Conservation (phyloP, 1,140 invertebrate species). For the Brevipalpus yothersi region DNA sequence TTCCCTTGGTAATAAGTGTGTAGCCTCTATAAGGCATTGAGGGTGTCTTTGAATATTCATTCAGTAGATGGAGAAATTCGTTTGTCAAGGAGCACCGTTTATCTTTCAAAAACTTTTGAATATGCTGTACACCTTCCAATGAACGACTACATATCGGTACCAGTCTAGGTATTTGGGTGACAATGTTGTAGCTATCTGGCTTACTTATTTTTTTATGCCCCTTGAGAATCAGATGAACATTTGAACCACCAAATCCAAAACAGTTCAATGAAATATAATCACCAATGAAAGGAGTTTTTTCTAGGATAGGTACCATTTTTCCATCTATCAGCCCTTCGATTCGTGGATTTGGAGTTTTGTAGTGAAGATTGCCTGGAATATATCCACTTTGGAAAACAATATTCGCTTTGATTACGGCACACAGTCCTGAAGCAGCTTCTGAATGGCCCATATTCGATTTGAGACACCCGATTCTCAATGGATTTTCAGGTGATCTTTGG, state of each 20-base stretch:
- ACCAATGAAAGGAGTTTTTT: constrained; percentile 33
- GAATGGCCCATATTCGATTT: constrained; percentile 84
- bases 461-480: constrained; percentile 58
- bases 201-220: not conserved
- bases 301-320: constrained; percentile 35
- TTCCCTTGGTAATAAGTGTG: not conserved
- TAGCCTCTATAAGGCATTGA: not conserved
- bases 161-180: not conserved
- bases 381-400: constrained; percentile 23
- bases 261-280: constrained; percentile 74
- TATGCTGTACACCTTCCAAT: not conserved
- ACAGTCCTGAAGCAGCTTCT: constrained; percentile 58
- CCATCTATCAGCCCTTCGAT: constrained; percentile 37
- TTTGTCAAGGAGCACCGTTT: not conserved
- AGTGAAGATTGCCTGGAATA: constrained; percentile 29
- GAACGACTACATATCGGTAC: too few species aligned
- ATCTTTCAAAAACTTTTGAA: not conserved
- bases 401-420: constrained; percentile 22
- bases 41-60: not conserved
- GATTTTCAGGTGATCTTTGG: constrained; percentile 32
- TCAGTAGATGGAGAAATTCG: not conserved
- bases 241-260: constrained; percentile 92
- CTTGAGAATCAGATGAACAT: constrained; percentile 67
- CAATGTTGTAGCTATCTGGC: not conserved
- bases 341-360: constrained; percentile 24